Base-by-base conservation (phyloP, 2,113 vertebrate genomes). In the Amphiprion percula region DNA sequence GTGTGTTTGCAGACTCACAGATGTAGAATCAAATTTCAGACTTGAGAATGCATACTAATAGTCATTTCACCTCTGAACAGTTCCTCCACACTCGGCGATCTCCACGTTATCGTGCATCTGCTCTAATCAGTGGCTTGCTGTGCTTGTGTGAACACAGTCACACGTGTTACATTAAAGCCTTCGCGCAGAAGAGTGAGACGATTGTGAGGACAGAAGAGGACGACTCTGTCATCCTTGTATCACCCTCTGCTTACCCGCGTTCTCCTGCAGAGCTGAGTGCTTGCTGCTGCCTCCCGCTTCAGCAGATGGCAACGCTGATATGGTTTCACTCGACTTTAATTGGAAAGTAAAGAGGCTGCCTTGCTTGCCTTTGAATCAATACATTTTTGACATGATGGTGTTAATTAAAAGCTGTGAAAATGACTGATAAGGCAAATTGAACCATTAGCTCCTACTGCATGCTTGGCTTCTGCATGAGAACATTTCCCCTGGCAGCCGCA, bases 331-430 rank as follows among this genome's bases (percentile, higher is more conserved):
- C 28, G 0, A 46, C 79, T 85, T 80, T 92, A 89, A 93, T 91
- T 93, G 85, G 79, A 86, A 86, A 81, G 62, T 82, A 74, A 87
- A 88, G 86, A 77, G 33, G 46, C 64, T 12, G 68, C 47, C 11
- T 16, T 2, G 74, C 84, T 79, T 15, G 76, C 39, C 55, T 91
- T 89, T 91, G 79, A 84, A 74, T 82, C 74, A 55, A 65, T 88
- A 62, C 53, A 6, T 82, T 88, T 91, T 80, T 88, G 69, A 83
- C 74, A 62, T 23, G 64, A 78, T 65, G 78, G 61, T 19, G 62
- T 78, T 92, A 92, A 92, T 92, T 90, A 90, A 92, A 91, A 85
- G 62, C 67, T 77, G 79, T 67, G 80, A 79, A 80, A 78, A 54
- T 0, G 19, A 64, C 64, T 24, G 88, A 91, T 91, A 85, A 89